Evolutionary conservation across 2,888 invertebrate genomes (phyloP), one percentile per base, ranked within the genome.

Genomic region (Diloba caeruleocephala): DNA sequence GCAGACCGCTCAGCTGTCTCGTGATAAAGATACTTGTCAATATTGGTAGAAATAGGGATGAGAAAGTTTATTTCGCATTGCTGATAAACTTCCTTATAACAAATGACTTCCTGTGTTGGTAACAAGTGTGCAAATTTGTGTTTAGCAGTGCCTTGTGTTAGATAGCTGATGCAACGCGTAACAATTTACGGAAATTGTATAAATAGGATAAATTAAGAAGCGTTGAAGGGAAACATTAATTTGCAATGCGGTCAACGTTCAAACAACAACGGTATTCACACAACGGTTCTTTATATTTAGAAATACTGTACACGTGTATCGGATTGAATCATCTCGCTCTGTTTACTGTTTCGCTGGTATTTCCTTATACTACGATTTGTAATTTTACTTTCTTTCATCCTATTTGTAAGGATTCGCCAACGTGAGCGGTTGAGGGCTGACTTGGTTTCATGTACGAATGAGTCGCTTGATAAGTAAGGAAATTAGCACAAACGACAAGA

Each of bases 241-340:
- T 80, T 72, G 77, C 82, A 85, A 81, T 76, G 79, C 85, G 84
- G 87, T 84, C 85, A 84, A 85, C 80, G 79, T 81, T 82, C 82
- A 84, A 76, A 65, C 79, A 72, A 77, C 79, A 85, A 85, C 83
- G 83, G 84, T 85, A 87, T 85, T 81, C 77, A 76, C 62, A 82
- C 81, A 90, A 89, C 90, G 89, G 87, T 87, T 81, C 83, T 88
- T 87, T 90, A 86, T 84, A 87, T 89, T 89, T 87, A 89, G 86
- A 86, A 78, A 82, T 79, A 80, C 65, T 57, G 71, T 85, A 85
- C 89, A 89, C 85, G 87, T 85, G 85, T 82, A 78, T 78, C 58
- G 70, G 70, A 87, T 83, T 89, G 88, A 89, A 87, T 90, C 88
- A 89, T 87, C 82, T 77, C 71, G 54, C 64, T 77, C 70, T 82